These are phyloP conservation scores for Trachelus tabidus DNA, from an alignment of 2,888 invertebrate genomes.

Conservation along the genomic window DNA sequence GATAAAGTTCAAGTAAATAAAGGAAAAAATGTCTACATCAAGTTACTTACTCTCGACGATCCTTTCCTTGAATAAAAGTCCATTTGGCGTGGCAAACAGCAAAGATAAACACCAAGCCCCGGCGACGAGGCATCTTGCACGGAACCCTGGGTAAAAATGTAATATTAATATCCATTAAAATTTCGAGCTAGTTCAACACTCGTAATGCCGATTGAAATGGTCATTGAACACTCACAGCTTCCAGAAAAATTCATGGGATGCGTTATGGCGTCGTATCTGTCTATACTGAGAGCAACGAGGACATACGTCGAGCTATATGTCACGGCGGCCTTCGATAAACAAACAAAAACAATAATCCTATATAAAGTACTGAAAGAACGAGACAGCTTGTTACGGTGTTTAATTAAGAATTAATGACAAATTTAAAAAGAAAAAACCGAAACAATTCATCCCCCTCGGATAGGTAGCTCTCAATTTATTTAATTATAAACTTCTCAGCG, in stretches of 20 bases:
- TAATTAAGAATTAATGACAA: background rate
- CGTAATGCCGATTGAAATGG: background rate
- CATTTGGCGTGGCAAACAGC: slow-evolving; percentile 63
- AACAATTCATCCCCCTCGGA: background rate
- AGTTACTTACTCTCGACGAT: slow-evolving; percentile 68
- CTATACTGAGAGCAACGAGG: slow-evolving; percentile 67
- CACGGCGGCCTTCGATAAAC: slow-evolving; percentile 59
- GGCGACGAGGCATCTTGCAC: slow-evolving; percentile 62
- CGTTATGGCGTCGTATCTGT: slow-evolving; percentile 67
- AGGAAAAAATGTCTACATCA: background rate
- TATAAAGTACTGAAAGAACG: background rate
- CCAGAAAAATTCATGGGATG: slow-evolving; percentile 68
- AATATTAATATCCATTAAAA: background rate
- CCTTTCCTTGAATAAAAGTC: slow-evolving; percentile 60
- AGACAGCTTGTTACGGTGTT: background rate
- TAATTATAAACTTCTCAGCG: background rate
- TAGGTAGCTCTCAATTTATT: background rate
- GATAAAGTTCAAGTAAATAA: background rate
- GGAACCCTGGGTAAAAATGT: slow-evolving; percentile 42
- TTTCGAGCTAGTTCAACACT: background rate
- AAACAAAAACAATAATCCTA: slow-evolving; percentile 5
- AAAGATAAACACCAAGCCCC: slow-evolving; percentile 65
- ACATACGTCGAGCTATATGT: slow-evolving; percentile 68
- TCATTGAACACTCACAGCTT: slow-evolving; percentile 61
- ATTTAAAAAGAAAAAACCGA: background rate